Evolutionary conservation across 2,797 vertebrate genomes (phyloP), one percentile per base, ranked within the genome.

Genomic region (Megalops cyprinoides): DNA sequence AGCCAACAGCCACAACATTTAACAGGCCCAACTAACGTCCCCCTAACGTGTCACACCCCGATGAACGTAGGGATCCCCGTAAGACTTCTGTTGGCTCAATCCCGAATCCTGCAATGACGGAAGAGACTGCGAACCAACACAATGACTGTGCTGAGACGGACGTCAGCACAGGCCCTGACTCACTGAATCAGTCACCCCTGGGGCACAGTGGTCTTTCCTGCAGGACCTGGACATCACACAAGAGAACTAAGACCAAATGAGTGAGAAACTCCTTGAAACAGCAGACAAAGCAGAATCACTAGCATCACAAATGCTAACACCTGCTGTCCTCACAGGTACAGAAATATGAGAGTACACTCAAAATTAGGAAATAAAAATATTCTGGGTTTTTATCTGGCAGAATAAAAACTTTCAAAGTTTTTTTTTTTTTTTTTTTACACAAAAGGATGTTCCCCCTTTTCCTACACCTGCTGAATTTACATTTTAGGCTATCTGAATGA

Each of bases 161-260:
- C 67, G 49, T 83, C 79, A 81, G 84, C 76, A 51, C 53, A 53
- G 49, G 77, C 67, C 78, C 71, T 74, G 83, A 84, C 82, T 82
- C 85, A 44, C 25, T 84, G 0, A 0, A 73, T 90, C 85, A 88
- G 73, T 83, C 80, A 86, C 83, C 82, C 90, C 88, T 85, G 82
- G 76, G 91, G 86, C 90, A 89, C 86, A 87, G 86, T 84, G 81
- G 75, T 80, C 90, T 87, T 90, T 88, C 90, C 82, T 82, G 74
- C 51, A 7, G 53, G 76, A 65, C 75, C 78, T 39, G 23, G 51
- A 51, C 31, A n/a, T 82, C 84, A 87, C 67, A 77, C 78, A 75
- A 44, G n/a, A 74, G 79, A 86, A 90, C 84, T 89, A 87, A 82
- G 80, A 79, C 71, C 73, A 67, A 73, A 53, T 67, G 67, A 28